These are phyloP conservation scores for Sylvia borin DNA, from an alignment of 2,797 vertebrate genomes.

Conservation along the genomic window DNA sequence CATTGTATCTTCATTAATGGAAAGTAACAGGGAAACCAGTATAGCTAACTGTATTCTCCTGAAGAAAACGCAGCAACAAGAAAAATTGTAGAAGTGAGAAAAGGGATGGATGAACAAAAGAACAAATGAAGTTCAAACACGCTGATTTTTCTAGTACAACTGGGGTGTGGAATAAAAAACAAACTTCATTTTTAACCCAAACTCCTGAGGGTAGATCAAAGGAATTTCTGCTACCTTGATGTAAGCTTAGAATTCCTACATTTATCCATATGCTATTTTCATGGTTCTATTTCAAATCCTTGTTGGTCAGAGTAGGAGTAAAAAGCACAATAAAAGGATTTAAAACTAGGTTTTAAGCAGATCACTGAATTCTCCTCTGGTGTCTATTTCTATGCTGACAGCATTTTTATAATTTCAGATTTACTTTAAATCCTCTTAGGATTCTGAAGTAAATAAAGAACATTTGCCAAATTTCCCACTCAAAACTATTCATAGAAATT, in stretches of 20 bases:
- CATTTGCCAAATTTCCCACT: neutral
- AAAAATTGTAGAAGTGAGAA: neutral
- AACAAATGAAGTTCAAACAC: neutral
- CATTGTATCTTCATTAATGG: constrained; percentile 16
- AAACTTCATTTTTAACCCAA: neutral
- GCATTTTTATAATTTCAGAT: constrained; percentile 27
- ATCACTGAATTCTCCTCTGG: neutral
- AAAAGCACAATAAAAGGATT: constrained; percentile 1
- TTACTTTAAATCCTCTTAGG: constrained; percentile 47
- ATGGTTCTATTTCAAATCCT: constrained; percentile 14
- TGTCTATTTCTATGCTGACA: constrained; percentile 14
- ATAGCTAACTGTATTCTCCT: neutral
- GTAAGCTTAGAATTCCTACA: neutral
- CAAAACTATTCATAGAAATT: constrained; percentile 16
- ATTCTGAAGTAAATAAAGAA: constrained; percentile 9
- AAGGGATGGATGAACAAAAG: neutral
- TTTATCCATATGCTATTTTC: constrained; percentile 11
- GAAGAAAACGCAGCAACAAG: neutral
- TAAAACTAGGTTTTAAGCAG: constrained; percentile 10
- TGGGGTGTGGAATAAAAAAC: neutral
- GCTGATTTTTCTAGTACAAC: neutral
- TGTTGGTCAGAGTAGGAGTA: neutral
- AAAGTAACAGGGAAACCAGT: neutral
- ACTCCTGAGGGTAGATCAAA: neutral
- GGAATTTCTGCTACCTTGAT: neutral